Base-by-base conservation (phyloP, 2,888 invertebrate species). In the Fissipunctia ypsillon region DNA sequence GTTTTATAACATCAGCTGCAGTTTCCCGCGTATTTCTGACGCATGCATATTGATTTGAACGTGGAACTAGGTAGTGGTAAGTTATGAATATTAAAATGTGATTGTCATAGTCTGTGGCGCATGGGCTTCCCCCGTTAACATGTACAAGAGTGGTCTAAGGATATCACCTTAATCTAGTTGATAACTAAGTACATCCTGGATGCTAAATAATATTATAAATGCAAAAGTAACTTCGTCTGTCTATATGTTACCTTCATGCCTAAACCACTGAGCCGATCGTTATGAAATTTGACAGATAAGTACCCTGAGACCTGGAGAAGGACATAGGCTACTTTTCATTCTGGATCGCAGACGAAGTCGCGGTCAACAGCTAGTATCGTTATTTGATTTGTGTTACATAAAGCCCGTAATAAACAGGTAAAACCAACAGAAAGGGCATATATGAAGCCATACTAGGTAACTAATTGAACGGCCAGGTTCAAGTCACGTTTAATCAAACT, bases 1-100 rank as follows among this genome's bases (percentile, higher is more conserved):
- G 76, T 76, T 45, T 50, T 14, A 28, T 7, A 52, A 35, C 77
- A 60, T 60, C 76, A 69, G 41, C 48, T 66, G 68, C 64, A 50
- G 31, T 69, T 76, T 81, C 59, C 64, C 81, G 64, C 77, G 43
- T 16, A 31, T 38, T 80, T 25, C 43, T 79, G 69, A 60, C 60
- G 69, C 41, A 68, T 19, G 12, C 16, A 4, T 48, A 72, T 41
- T 3, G 35, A 35, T 35, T 35, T 35, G 35, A 35, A 35, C 35
- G 35, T 35, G 6, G 35, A 35, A 3, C 22, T 10, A 14, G 31
- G 25, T 67, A 50, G 14, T 63, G 28, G 25, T 35, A 57, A 63
- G 52, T 10, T 41, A 48, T 45, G 48, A 61, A 64, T 76, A 64
- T 57, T 31, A 28, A 35, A 66, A 45, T 64, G 5, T 45, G 3